A percentile compares a stretch with the other conserved stretches of the same genome.
These are phyloP conservation scores for Diaprepes abbreviatus DNA, from an alignment of 2,888 invertebrate species.

Conservation along the genomic window DNA sequence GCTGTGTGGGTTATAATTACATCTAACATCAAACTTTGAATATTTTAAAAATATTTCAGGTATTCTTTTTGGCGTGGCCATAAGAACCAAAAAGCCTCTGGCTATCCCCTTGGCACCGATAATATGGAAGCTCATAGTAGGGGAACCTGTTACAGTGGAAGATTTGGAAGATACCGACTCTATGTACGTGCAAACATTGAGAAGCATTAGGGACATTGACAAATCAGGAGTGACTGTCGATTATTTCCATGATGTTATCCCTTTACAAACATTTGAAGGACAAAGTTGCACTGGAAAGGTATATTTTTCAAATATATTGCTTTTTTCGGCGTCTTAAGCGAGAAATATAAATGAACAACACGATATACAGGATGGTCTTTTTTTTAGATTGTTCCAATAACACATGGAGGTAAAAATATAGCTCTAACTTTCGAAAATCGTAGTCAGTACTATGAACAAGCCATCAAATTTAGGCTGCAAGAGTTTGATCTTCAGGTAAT, in stretches of 20 bases:
- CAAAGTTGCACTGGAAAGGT: slow-evolving; percentile 73
- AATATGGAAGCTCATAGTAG: slow-evolving; percentile 75
- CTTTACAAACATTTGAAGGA: slow-evolving; percentile 75
- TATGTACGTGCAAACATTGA: slow-evolving; percentile 72
- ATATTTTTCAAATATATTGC: slow-evolving; percentile 13
- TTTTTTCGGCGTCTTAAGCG: not conserved
- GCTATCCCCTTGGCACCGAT: slow-evolving; percentile 75
- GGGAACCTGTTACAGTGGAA: slow-evolving; percentile 72
- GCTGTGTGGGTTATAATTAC: no score
- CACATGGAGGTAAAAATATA: slow-evolving; percentile 74
- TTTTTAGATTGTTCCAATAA: slow-evolving; percentile 71
- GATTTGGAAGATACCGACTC: slow-evolving; percentile 75
- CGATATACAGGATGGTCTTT: no score
- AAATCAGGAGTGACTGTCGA: slow-evolving; percentile 73
- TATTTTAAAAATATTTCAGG: slow-evolving; percentile 62
- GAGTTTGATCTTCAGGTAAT: slow-evolving; percentile 73
- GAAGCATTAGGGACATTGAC: slow-evolving; percentile 74
- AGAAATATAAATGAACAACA: no score
- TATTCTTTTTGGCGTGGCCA: slow-evolving; percentile 75
- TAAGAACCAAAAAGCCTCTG: slow-evolving; percentile 77
- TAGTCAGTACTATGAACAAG: slow-evolving; percentile 73
- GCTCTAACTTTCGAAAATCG: slow-evolving; percentile 74
- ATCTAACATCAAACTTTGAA: not conserved
- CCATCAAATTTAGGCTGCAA: slow-evolving; percentile 72
- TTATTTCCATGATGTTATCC: slow-evolving; percentile 74